These are phyloP conservation scores for Drosophila koepferae DNA, from an alignment of 2,888 invertebrate species.

Conservation along the genomic window DNA sequence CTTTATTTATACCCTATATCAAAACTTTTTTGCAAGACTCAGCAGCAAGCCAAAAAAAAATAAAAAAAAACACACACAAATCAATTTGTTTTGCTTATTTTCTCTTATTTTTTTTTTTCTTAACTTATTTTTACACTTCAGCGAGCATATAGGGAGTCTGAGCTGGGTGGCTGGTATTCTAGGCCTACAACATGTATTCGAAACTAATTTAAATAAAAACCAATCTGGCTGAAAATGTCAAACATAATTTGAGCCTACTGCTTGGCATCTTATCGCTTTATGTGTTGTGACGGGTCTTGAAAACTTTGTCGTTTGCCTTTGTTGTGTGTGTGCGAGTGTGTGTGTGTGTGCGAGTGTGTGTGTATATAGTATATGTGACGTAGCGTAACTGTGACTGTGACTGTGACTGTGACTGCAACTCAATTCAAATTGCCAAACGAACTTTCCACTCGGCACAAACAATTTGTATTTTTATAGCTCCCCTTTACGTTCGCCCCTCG, in stretches of 20 bases:
- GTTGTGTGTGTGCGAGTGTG: conserved; percentile 4
- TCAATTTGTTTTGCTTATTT: conserved; percentile 47
- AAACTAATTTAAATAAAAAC: conserved; percentile 81
- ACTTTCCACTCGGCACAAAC: conserved; percentile 68
- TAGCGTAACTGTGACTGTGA: conserved; percentile 44
- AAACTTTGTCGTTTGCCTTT: conserved; percentile 51
- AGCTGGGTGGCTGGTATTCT: conserved; percentile 9
- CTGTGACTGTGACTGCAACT: conserved; percentile 50
- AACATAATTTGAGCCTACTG: conserved; percentile 64
- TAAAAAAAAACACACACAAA: conserved; percentile 33
- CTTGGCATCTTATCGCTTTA: conserved; percentile 61
- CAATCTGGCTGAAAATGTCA: conserved; percentile 73
- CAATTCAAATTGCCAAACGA: conserved; percentile 63
- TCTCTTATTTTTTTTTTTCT: conserved; percentile 12
- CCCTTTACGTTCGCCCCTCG: background rate
- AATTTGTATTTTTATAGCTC: conserved; percentile 72
- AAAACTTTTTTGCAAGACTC: conserved; percentile 44
- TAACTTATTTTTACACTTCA: conserved; percentile 70
- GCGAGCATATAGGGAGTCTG: conserved; percentile 36
- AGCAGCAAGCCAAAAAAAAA: conserved; percentile 35
- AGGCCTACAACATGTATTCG: conserved; percentile 57
- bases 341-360: conserved; percentile 9
- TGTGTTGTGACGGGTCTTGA: conserved; percentile 61
- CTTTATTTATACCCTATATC: conserved; percentile 26
- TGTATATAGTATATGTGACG: conserved; percentile 7